These are phyloP conservation scores for Limnephilus marmoratus DNA, from an alignment of 2,888 invertebrate genomes.

Conservation along the genomic window DNA sequence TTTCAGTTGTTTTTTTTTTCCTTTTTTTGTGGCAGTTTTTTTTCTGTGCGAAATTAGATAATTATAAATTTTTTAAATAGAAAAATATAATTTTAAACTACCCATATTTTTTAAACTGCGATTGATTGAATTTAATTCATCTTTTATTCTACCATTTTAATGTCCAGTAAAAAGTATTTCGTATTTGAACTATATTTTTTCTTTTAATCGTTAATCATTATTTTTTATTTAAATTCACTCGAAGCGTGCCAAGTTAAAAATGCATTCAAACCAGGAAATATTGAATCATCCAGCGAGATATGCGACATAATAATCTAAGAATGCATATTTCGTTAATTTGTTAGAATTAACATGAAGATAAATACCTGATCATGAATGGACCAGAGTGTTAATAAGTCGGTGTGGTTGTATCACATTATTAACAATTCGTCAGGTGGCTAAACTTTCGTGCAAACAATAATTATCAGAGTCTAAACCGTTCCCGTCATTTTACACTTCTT, in stretches of 20 bases:
- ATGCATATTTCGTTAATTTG: not conserved
- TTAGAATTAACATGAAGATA: conserved; percentile 31
- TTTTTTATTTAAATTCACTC: not conserved
- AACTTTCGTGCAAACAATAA: conserved; percentile 62
- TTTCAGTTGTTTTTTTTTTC: too few relatives aligned
- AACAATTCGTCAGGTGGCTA: conserved; percentile 62
- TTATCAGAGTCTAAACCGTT: conserved; percentile 42
- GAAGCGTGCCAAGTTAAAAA: not conserved
- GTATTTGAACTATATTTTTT: too few relatives aligned
- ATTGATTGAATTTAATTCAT: too few relatives aligned
- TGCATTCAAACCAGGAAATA: not conserved
- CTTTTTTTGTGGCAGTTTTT: too few relatives aligned
- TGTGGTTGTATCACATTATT: conserved; percentile 57
- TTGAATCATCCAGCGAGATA: not conserved
- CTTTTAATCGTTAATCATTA: not conserved
- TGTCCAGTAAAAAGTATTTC: too few relatives aligned
- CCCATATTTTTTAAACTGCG: too few relatives aligned
- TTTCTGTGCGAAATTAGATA: too few relatives aligned
- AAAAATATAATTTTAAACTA: too few relatives aligned
- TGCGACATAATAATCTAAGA: too few relatives aligned
- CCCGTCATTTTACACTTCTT: conserved; percentile 59
- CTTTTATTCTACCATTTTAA: too few relatives aligned
- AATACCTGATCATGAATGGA: conserved; percentile 19
- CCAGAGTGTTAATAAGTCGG: conserved; percentile 55
- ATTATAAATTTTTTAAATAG: too few relatives aligned